Conservation (phyloP, 1,140 invertebrate genomes). For the Wiebesia pumilae region DNA sequence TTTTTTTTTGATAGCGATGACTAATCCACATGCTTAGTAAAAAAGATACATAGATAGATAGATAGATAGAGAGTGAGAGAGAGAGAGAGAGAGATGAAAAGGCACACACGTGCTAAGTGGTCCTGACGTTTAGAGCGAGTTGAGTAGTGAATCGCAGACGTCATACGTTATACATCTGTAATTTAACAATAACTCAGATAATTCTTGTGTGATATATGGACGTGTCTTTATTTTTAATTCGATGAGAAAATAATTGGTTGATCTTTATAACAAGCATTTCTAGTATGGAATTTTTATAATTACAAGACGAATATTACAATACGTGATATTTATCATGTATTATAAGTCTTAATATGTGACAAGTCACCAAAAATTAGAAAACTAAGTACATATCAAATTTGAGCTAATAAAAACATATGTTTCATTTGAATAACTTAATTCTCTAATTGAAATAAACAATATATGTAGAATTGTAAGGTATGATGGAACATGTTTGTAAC, state of each 20-base stretch:
- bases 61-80: too few relatives aligned
- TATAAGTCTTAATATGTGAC: too few relatives aligned
- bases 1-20: conserved; percentile 47
- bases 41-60: neutral
- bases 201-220: neutral
- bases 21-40: neutral
- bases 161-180: conserved; percentile 30
- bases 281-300: too few relatives aligned
- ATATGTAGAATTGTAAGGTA: too few relatives aligned
- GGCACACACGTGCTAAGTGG: conserved; percentile 19
- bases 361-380: too few relatives aligned
- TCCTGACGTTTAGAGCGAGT: conserved; percentile 48
- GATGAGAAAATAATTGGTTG: conserved; percentile 36
- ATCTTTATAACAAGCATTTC: neutral
- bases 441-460: too few relatives aligned
- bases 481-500: too few relatives aligned
- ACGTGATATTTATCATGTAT: too few relatives aligned
- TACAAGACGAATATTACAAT: too few relatives aligned
- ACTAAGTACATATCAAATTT: too few relatives aligned
- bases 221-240: neutral
- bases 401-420: too few relatives aligned
- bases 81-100: neutral
- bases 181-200: neutral
- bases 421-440: too few relatives aligned
- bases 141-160: neutral